Percentiles rank a stretch among this genome's conserved stretches.
Conservation (phyloP, 92 coral and sea anemone genomes). For the Phymanthus crucifer region DNA sequence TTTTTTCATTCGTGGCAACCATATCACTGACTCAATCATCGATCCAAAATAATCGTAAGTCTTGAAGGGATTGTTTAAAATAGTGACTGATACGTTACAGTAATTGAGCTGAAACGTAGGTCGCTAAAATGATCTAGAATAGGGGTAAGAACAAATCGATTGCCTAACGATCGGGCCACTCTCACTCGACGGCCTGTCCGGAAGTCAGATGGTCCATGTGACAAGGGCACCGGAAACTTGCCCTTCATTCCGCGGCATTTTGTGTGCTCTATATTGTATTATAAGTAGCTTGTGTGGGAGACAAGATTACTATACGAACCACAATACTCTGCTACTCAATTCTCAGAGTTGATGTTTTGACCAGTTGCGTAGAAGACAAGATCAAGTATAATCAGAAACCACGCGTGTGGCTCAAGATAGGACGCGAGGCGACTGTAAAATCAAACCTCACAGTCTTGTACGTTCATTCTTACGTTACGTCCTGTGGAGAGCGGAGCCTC, state of each 20-base stretch:
- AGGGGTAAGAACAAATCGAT: not conserved
- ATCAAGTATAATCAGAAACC: not conserved
- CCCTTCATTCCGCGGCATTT: conserved; percentile 34
- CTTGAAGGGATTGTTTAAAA: not conserved
- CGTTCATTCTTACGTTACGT: not conserved
- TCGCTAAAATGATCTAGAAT: conserved; percentile 8
- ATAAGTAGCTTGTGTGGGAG: conserved; percentile 39
- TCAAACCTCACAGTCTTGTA: not conserved
- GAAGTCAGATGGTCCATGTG: conserved; percentile 40
- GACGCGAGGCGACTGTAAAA: not conserved
- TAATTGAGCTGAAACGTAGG: not conserved
- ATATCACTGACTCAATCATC: not conserved
- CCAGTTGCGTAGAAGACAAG: not conserved
- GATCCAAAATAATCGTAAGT: not conserved
- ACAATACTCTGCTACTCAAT: conserved; percentile 11
- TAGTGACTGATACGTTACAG: not conserved
- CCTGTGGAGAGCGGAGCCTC: not conserved
- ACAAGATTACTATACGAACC: conserved; percentile 22
- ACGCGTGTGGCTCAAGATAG: not conserved
- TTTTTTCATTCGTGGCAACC: not conserved
- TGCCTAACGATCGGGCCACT: not conserved
- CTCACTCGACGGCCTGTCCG: conserved; percentile 16
- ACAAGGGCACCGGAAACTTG: conserved; percentile 31
- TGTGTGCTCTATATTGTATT: conserved; percentile 8
- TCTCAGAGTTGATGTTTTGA: conserved; percentile 4